Base-by-base conservation (phyloP, 2,797 vertebrate species). In the Apodemus agrarius region DNA sequence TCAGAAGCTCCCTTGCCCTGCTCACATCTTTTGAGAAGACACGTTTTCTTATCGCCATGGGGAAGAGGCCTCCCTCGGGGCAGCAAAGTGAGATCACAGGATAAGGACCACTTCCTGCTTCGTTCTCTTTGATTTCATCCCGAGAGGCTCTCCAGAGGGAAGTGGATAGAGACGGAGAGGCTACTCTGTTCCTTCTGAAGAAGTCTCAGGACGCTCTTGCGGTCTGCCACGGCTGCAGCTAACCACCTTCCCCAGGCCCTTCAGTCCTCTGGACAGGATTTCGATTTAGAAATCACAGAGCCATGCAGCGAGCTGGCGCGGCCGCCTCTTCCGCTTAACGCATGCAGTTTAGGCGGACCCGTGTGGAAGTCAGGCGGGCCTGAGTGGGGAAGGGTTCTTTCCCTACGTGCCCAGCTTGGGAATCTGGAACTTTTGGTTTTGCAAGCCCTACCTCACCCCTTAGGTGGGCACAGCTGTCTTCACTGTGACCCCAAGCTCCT, bases 121-220 rank as follows among this genome's bases (percentile, higher is more conserved):
- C 59, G 37, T 80, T 61, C 81, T 83, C 97, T 98, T 97, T 98
- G 95, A 97, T 98, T 97, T 95, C 89, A 90, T 91, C 82, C 93
- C 72, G 82, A 54, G 79, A 95, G 89, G 83, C 49, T 95, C 83
- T 95, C n/a, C 86, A 69, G 76, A 91, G 89, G 96, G 85, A 93
- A 95, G 92, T 69, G 94, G 92, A 97, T 83, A 95, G 95, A 91
- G 65, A 76, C 67, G 65, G 86, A 54, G 88, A 91, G 46, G 34
- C 67, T 75, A 26, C 52, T 12, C 4, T 1, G 7, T 89, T 96
- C 75, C 94, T 90, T 92, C 89, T 52, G 59, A 91, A 74, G 87
- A 57, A 80, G 91, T 96, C 89, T 90, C 57, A 22, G 85, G 81
- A 78, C 69, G 75, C 24, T 61, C 90, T 95, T 49, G 79, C 59